Base-by-base conservation (phyloP, 37 sponge, comb jelly and placozoan genomes). In the Ephydatia muelleri region DNA sequence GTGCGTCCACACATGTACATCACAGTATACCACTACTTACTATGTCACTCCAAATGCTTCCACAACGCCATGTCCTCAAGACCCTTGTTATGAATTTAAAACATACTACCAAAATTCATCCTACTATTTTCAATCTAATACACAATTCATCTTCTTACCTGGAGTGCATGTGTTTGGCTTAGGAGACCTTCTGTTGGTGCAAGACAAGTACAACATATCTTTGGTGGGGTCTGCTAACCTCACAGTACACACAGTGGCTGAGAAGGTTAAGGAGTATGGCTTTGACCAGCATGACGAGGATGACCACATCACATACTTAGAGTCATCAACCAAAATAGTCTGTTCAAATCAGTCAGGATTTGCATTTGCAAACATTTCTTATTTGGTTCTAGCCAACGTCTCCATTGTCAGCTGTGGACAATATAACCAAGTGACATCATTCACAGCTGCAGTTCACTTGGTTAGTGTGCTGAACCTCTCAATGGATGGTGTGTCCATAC, bases 161-260 rank as follows among this genome's bases (percentile, higher is more conserved):
- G 81, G 81, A 67, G 37, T 26, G 68, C 81, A 26, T 32, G 40
- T 68, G 70, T 80, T 66, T 68, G 70, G 4, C 22, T 67, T 26
- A 32, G 37, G 38, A 86, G 64, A 67, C 81, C 80, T 74, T 64
- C 38, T 38, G 65, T 11, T 11, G 16, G 57, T 57, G 16, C 57
- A 57, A 57, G 57, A 57, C 57, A 57, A 13, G 16, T 4, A 13
- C 57, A 57, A 57, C 19, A 57, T 57, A 57, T 57, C 57, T 13
- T 57, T 57, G 57, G 19, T 16, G 6, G 57, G 57, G 57, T 57
- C 57, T 19, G 57, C 9, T 57, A 5, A 57, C 57, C 57, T 57
- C 57, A 57, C 57, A 1, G 14, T 57, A 57, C 57, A 57, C 57
- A 57, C 57, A 57, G 57, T 57, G 57, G 57, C 57, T 57, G 57